Evolutionary conservation across 2,888 invertebrate genomes (phyloP).

Genomic region (Agrotis clavis): DNA sequence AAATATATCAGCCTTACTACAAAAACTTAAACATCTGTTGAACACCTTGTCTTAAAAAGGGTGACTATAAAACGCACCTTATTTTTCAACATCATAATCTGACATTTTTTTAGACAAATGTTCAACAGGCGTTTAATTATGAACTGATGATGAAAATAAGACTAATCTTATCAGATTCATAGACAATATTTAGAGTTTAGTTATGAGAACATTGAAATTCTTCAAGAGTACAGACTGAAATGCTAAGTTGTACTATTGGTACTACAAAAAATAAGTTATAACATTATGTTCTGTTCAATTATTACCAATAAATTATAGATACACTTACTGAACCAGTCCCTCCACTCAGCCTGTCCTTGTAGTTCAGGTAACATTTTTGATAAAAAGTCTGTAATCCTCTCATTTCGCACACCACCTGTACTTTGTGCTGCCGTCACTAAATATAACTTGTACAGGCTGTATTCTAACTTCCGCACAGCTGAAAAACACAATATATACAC

Average conservation of each 20-base stretch:
- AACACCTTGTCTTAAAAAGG: too few relatives aligned
- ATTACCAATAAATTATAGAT: neutral
- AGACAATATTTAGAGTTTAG: neutral
- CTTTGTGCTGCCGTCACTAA: slow-evolving; percentile 95
- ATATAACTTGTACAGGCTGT: slow-evolving; percentile 96
- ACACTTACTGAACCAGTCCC: slow-evolving; percentile 98
- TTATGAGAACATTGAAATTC: too few relatives aligned
- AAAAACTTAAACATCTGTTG: too few relatives aligned
- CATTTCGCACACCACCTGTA: slow-evolving; percentile 94
- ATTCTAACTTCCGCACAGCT: slow-evolving; percentile 96
- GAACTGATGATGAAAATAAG: neutral
- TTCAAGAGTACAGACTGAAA: too few relatives aligned
- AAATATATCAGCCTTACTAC: neutral
- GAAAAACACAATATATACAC: slow-evolving; percentile 48
- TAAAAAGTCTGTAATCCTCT: slow-evolving; percentile 97
- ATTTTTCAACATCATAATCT: too few relatives aligned
- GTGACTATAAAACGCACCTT: too few relatives aligned
- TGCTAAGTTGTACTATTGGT: too few relatives aligned
- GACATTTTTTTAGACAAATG: too few relatives aligned
- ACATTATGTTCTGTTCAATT: neutral
- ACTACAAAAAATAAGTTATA: neutral
- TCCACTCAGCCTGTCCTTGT: slow-evolving; percentile 98
- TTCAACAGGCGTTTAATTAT: too few relatives aligned
- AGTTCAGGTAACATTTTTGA: slow-evolving; percentile 96
- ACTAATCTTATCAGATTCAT: neutral